Percentiles rank a stretch among this genome's conserved stretches.
Conservation (phyloP, 1,140 invertebrate genomes). For the Popillia japonica region DNA sequence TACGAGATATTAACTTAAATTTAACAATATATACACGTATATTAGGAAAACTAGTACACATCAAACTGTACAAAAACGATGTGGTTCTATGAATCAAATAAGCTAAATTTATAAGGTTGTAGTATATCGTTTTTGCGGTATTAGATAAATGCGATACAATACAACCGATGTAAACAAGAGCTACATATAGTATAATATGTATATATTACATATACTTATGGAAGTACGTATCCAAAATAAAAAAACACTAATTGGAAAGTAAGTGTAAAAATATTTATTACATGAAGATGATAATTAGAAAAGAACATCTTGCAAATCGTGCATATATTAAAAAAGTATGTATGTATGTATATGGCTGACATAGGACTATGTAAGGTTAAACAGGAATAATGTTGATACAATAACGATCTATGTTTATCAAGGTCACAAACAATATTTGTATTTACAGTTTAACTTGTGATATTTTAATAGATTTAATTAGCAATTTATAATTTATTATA, state of each 20-base stretch:
- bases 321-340: neutral
- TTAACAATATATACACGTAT: slow-evolving; percentile 12
- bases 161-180: neutral
- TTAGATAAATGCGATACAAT: neutral
- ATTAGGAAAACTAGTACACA: neutral
- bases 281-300: neutral
- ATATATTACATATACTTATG: neutral
- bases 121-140: slow-evolving; percentile 1
- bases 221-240: neutral
- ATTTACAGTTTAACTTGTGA: neutral
- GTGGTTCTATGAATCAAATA: neutral
- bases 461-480: neutral
- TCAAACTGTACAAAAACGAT: slow-evolving; percentile 17
- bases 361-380: neutral
- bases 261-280: neutral
- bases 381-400: too few relatives aligned
- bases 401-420: neutral
- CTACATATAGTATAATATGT: neutral
- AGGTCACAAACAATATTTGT: slow-evolving; percentile 16
- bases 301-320: slow-evolving; percentile 20
- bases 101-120: neutral
- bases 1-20: neutral
- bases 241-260: neutral
- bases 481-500: too few relatives aligned
- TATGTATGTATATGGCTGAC: neutral